A percentile compares a stretch with the other conserved stretches of the same genome.
phyloP scores from a whole-genome alignment of 2,888 invertebrate species.

The Volucella bombylans region DNA sequence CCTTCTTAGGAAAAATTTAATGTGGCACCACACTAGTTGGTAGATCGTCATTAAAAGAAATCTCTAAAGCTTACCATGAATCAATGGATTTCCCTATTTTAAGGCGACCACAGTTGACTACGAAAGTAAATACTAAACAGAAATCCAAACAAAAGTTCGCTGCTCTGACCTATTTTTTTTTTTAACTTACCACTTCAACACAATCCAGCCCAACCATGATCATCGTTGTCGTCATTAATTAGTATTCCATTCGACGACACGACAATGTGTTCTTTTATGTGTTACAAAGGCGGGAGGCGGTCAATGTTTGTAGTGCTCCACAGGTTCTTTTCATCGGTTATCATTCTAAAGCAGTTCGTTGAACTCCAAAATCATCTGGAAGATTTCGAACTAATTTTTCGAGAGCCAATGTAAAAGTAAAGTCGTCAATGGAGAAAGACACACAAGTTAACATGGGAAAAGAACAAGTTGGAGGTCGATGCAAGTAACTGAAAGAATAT shows the following conservation, averaged over 20 bases:
- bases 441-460: constrained; percentile 3
- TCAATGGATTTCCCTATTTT: constrained; percentile 26
- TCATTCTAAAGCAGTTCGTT: constrained; percentile 49
- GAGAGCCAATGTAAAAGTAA: constrained; percentile 10
- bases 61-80: background rate
- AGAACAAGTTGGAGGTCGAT: constrained; percentile 21
- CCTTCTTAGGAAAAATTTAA: too few species aligned
- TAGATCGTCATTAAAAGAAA: too few species aligned
- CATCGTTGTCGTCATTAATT: constrained; percentile 64
- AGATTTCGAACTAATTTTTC: constrained; percentile 57
- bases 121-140: constrained; percentile 17
- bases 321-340: constrained; percentile 10
- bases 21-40: too few species aligned
- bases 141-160: constrained; percentile 43
- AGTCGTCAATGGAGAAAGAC: constrained; percentile 9
- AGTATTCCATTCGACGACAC: constrained; percentile 65
- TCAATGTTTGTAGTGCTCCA: constrained; percentile 20
- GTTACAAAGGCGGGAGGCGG: constrained; percentile 58
- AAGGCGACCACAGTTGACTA: background rate
- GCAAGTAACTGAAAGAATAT: constrained; percentile 14
- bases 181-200: constrained; percentile 54
- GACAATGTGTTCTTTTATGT: constrained; percentile 60
- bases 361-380: constrained; percentile 52
- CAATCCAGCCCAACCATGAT: constrained; percentile 52
- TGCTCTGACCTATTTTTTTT: constrained; percentile 65